Base-by-base conservation (phyloP, 2,888 invertebrate genomes). In the Melipona beecheii region DNA sequence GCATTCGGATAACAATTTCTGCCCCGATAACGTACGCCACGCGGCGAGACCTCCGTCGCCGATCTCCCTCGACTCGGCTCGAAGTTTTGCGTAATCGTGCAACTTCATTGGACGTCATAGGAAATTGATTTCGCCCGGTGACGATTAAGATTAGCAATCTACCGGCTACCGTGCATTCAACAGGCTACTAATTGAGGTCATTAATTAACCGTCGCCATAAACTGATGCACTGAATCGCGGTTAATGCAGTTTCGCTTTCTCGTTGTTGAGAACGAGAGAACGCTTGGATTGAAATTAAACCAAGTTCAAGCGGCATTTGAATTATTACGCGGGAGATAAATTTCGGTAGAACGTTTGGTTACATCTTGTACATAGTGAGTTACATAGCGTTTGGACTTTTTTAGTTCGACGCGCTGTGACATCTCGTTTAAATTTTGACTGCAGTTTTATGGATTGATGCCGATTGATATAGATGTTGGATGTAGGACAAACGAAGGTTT, bases 1-100 rank as follows among this genome's bases (percentile, higher is more conserved):
- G 62, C 31, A 49, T 71, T n/a, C 19, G 66, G 81, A 86, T 84
- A 82, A 81, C 79, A 86, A 81, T 81, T 76, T 78, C 81, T 76
- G 13, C 9, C 43, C 52, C 54, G 75, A 64, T 52, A 79, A 54
- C 71, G 60, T 58, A 76, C 54, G 76, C n/a, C 43, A 54, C 4
- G 43, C 43, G 43, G 43, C 43, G 43, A 43, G 9, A 43, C 9
- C 43, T 43, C 1, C 43, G 43, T 43, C 43, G 9, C 9, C 43
- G 43, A 43, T 9, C 43, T 43, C 36, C 36, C 36, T 36, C 36
- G 36, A 36, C 36, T 36, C 36, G 36, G 9, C 43, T 43, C 49
- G 52, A 36, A 83, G 50, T 75, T 80, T 68, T 68, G 54, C 60
- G 49, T 36, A 66, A 54, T 49, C 64, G 24, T 13, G 27, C 60